Evolutionary conservation across 2,113 vertebrate species (phyloP).

Genomic region (Dryoscopus gambensis): DNA sequence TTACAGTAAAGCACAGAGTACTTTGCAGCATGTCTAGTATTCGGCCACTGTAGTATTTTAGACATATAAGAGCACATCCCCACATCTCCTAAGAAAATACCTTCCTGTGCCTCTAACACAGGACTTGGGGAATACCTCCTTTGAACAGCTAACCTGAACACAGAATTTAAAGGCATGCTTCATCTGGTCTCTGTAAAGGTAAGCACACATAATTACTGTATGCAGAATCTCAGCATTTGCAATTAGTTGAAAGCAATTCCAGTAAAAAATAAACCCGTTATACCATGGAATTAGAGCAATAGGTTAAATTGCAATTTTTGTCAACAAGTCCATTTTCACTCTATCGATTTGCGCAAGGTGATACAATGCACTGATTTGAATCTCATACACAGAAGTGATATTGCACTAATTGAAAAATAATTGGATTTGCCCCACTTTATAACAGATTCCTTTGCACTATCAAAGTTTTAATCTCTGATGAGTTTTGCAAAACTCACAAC

Average conservation of each 20-base stretch:
- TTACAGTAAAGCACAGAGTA: neutral
- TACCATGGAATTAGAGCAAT: constrained; percentile 9
- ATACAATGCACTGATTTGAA: constrained; percentile 45
- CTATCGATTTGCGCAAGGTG: constrained; percentile 20
- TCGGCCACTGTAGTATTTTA: neutral
- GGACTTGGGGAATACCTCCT: neutral
- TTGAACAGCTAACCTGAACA: neutral
- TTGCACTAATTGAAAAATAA: constrained; percentile 50
- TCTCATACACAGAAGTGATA: constrained; percentile 27
- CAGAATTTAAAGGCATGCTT: neutral
- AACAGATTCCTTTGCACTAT: constrained; percentile 11
- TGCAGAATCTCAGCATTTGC: constrained; percentile 6
- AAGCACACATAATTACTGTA: neutral
- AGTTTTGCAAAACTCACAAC: constrained; percentile 53
- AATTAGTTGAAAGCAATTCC: constrained; percentile 26
- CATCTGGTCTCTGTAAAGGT: neutral
- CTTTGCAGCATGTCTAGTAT: neutral
- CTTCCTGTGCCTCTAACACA: neutral
- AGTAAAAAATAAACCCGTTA: constrained; percentile 46
- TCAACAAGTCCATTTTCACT: constrained; percentile 39
- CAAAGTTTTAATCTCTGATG: constrained; percentile 55
- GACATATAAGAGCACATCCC: neutral
- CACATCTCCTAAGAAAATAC: neutral
- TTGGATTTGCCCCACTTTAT: neutral
- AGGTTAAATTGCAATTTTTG: constrained; percentile 33